These are phyloP conservation scores for Tribolium castaneum DNA, from an alignment of 1,140 invertebrate genomes.

Conservation along the genomic window DNA sequence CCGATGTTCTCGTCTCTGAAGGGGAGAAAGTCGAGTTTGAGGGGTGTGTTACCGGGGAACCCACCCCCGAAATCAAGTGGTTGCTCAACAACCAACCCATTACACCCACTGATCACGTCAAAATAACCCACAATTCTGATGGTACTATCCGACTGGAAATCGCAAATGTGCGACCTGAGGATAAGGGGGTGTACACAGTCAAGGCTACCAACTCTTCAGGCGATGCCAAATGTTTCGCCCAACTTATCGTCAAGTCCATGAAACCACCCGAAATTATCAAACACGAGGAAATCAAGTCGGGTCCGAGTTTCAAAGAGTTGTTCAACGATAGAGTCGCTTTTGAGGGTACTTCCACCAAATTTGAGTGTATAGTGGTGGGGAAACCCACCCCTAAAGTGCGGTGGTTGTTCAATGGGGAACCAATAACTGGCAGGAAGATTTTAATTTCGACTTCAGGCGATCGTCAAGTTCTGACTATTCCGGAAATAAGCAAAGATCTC, in stretches of 20 bases:
- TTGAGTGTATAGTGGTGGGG: conserved; percentile 78
- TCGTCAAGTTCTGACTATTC: conserved; percentile 76
- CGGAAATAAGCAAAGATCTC: conserved; percentile 68
- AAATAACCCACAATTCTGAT: conserved; percentile 65
- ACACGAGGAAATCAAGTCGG: conserved; percentile 70
- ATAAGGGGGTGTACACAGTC: conserved; percentile 82
- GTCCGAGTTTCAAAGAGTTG: conserved; percentile 75
- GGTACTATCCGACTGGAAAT: conserved; percentile 73
- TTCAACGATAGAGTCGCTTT: conserved; percentile 69
- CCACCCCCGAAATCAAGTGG: conserved; percentile 79
- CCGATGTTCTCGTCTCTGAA: conserved; percentile 74
- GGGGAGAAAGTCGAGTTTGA: conserved; percentile 80
- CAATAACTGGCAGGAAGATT: conserved; percentile 78
- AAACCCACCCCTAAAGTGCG: conserved; percentile 80
- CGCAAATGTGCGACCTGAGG: conserved; percentile 68
- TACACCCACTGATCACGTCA: conserved; percentile 65
- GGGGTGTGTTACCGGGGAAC: conserved; percentile 77
- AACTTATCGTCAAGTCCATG: conserved; percentile 77
- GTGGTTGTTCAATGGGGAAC: conserved; percentile 80
- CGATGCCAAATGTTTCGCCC: conserved; percentile 84
- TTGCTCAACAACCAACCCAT: conserved; percentile 77
- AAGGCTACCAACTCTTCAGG: conserved; percentile 78
- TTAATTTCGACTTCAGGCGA: conserved; percentile 77
- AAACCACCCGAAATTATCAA: conserved; percentile 63
- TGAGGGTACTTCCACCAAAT: conserved; percentile 72